Conservation (phyloP, 30 jellyfish, hydroid and myxozoan genomes). For the Chrysaora quinquecirrha region DNA sequence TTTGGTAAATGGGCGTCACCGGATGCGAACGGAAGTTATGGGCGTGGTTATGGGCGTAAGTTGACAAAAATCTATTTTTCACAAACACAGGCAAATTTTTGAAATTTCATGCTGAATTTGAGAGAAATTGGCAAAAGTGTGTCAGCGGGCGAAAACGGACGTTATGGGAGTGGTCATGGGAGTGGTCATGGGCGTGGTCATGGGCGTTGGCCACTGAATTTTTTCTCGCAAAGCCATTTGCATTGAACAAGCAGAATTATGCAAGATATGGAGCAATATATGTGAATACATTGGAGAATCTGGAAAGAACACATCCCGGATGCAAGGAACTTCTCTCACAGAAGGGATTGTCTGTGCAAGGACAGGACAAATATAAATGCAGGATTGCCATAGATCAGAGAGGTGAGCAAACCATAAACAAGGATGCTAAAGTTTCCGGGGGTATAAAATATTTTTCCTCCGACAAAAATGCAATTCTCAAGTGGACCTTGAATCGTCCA, state of each 20-base stretch:
- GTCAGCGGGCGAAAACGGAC: too few species aligned
- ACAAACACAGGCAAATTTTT: too few species aligned
- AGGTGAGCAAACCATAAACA: constrained; percentile 64
- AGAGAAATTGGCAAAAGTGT: too few species aligned
- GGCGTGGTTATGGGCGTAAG: too few species aligned
- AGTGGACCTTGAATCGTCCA: constrained; percentile 65
- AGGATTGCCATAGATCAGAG: constrained; percentile 56
- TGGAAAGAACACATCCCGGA: constrained; percentile 26
- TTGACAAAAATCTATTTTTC: too few species aligned
- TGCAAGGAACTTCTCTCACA: constrained; percentile 1
- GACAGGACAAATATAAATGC: constrained; percentile 15
- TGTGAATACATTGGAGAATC: constrained; percentile 9
- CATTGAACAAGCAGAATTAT: constrained; percentile 16
- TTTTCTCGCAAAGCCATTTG: too few species aligned
- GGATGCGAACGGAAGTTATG: too few species aligned
- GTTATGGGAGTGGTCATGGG: too few species aligned
- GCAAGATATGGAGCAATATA: constrained; percentile 46
- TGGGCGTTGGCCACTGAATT: too few species aligned
- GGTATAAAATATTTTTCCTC: constrained; percentile 60
- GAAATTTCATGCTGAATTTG: too few species aligned
- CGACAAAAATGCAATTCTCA: constrained; percentile 26
- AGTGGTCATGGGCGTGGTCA: too few species aligned
- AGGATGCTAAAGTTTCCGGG: constrained; percentile 38
- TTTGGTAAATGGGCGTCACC: too few species aligned
- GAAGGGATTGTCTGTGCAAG: constrained; percentile 48